Conservation (phyloP, 2,797 vertebrate species). For the Acanthurus tractus region DNA sequence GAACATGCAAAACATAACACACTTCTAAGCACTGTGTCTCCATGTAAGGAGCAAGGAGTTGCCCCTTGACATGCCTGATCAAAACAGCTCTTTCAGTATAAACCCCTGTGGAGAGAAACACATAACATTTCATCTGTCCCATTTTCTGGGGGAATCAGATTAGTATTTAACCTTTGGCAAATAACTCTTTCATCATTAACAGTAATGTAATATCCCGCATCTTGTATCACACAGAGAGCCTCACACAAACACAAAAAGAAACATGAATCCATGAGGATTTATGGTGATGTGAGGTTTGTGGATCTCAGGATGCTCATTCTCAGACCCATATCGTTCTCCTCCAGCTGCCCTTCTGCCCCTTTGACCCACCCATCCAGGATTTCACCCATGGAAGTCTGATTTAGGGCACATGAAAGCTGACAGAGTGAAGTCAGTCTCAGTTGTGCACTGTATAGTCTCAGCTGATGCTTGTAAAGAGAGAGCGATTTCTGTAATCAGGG, state of each 20-base stretch:
- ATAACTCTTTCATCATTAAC: slow-evolving; percentile 68
- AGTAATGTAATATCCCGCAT: slow-evolving; percentile 74
- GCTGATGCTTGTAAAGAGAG: slow-evolving; percentile 26
- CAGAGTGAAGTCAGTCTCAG: slow-evolving; percentile 7
- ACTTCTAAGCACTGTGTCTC: slow-evolving; percentile 52
- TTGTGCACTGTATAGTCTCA: neutral
- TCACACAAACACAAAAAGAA: slow-evolving; percentile 72
- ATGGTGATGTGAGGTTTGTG: slow-evolving; percentile 84
- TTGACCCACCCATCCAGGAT: neutral
- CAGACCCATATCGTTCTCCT: slow-evolving; percentile 68
- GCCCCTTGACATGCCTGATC: slow-evolving; percentile 83
- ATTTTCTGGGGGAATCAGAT: slow-evolving; percentile 88
- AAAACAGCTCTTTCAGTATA: slow-evolving; percentile 45
- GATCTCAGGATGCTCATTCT: slow-evolving; percentile 68
- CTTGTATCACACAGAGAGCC: slow-evolving; percentile 77
- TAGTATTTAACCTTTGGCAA: slow-evolving; percentile 50
- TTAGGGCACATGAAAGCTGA: slow-evolving; percentile 38
- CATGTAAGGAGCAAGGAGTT: slow-evolving; percentile 89
- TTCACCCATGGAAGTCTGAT: slow-evolving; percentile 9
- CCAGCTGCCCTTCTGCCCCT: slow-evolving; percentile 26
- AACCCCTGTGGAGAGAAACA: slow-evolving; percentile 78
- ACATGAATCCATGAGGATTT: slow-evolving; percentile 87
- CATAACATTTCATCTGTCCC: slow-evolving; percentile 88
- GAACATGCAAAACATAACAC: slow-evolving; percentile 92
- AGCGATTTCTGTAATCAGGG: slow-evolving; percentile 43